phyloP scores from a whole-genome alignment of 2,797 vertebrate genomes.

The Falco cherrug region DNA sequence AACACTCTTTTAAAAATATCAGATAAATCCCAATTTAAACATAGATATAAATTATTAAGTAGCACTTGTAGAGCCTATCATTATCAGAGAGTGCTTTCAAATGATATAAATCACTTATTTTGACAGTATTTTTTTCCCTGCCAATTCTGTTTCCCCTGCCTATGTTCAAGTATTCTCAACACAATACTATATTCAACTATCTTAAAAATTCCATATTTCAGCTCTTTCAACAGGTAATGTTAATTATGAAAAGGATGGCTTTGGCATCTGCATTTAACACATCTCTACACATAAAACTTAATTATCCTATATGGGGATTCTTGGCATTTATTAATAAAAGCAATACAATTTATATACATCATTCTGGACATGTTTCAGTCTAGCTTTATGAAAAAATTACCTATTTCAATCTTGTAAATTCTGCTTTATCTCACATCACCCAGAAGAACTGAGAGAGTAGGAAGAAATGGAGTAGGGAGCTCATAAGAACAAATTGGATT shows the following conservation, averaged over 20 bases:
- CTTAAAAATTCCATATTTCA: conserved; percentile 60
- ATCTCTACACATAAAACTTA: conserved; percentile 60
- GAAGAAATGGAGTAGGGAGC: conserved; percentile 8
- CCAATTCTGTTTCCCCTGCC: neutral
- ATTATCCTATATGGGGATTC: conserved; percentile 41
- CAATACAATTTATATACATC: conserved; percentile 11
- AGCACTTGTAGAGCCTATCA: neutral
- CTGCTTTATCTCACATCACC: conserved; percentile 38
- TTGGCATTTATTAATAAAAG: conserved; percentile 69
- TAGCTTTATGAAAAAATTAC: conserved; percentile 19
- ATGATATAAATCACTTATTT: conserved; percentile 47
- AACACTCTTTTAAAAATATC: neutral
- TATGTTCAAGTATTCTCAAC: neutral
- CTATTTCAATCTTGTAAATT: conserved; percentile 23
- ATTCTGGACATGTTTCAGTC: conserved; percentile 41
- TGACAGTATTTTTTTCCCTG: neutral
- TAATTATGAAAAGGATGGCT: conserved; percentile 63
- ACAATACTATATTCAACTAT: neutral
- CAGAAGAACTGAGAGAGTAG: conserved; percentile 16
- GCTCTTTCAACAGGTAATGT: conserved; percentile 36
- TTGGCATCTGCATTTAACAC: conserved; percentile 51
- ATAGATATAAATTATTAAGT: conserved; percentile 44
- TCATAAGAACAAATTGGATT: conserved; percentile 48
- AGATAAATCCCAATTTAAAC: conserved; percentile 27
- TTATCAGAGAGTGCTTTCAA: conserved; percentile 29